Evolutionary conservation across 2,797 vertebrate genomes (phyloP).

Genomic region (Anableps anableps): DNA sequence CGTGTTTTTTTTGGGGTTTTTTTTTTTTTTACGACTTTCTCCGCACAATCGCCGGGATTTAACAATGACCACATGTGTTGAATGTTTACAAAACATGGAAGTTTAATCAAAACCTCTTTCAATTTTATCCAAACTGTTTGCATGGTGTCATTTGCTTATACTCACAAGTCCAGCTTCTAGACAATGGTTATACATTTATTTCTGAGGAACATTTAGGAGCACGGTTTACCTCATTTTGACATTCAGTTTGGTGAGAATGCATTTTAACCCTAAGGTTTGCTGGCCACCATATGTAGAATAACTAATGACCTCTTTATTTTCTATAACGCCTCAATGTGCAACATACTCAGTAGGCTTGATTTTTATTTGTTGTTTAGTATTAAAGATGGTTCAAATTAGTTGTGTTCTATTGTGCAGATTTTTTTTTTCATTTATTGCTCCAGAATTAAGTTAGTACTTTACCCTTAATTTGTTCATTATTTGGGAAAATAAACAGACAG

Average conservation of each 20-base stretch:
- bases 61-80: constrained; percentile 71
- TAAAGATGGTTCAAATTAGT: neutral
- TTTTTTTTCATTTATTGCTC: neutral
- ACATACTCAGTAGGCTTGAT: neutral
- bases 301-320: neutral
- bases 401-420: neutral
- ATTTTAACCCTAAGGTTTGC: neutral
- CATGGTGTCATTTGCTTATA: constrained; percentile 73
- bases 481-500: neutral
- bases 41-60: constrained; percentile 45
- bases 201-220: constrained; percentile 25
- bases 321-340: neutral
- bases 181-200: constrained; percentile 46
- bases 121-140: constrained; percentile 70
- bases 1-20: constrained; percentile 18
- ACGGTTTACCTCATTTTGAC: constrained; percentile 26
- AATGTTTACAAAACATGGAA: constrained; percentile 69
- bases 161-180: constrained; percentile 63
- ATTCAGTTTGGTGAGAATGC: constrained; percentile 6
- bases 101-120: constrained; percentile 73
- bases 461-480: neutral
- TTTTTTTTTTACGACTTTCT: constrained; percentile 27
- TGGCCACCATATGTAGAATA: neutral
- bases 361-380: neutral
- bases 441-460: neutral